These are phyloP conservation scores for Theonella swinhoei DNA, from an alignment of 37 sponge, comb jelly and placozoan species.

Conservation along the genomic window DNA sequence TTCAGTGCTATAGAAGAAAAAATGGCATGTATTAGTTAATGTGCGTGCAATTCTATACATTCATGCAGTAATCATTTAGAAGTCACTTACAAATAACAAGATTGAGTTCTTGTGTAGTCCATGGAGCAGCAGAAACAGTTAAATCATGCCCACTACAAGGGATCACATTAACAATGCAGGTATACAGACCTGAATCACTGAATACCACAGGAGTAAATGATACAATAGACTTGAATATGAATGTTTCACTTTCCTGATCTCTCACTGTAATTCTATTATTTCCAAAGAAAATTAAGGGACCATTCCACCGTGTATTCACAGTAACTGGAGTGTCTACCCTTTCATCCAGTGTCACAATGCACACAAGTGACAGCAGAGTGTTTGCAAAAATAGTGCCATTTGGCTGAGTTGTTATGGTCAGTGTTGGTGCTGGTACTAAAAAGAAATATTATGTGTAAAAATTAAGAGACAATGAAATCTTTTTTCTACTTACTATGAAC, in stretches of 20 bases:
- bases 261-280: not conserved
- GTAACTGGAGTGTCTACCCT: not conserved
- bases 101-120: not conserved
- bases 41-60: not conserved
- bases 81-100: not conserved
- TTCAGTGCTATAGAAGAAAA: not conserved
- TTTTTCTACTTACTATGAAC: not conserved
- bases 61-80: too few relatives aligned
- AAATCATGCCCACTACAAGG: not conserved
- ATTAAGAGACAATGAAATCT: not conserved
- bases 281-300: not conserved
- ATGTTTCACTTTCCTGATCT: not conserved
- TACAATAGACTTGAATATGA: not conserved
- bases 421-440: not conserved
- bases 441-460: not conserved
- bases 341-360: not conserved
- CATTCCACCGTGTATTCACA: not conserved
- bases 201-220: not conserved
- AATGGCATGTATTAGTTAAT: not conserved
- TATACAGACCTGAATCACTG: not conserved
- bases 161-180: not conserved
- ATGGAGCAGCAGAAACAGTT: not conserved
- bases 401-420: not conserved
- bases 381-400: not conserved
- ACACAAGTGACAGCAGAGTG: not conserved